Percentiles rank a stretch among this genome's conserved stretches.
These are phyloP conservation scores for human DNA, from an alignment of 2,113 vertebrate species.

Conservation along the genomic window GRCh38 chr19:9668501-9669000, in stretches of 20 bases:
- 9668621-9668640: not conserved
- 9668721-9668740: not conserved
- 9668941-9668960: not conserved
- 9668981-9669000: not conserved
- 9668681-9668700: not conserved
- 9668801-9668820: not conserved
- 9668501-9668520: not conserved
- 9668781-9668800: not conserved
- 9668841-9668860: not conserved
- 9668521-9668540: not conserved
- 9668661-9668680: not conserved
- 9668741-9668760: not conserved
- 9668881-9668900: not conserved
- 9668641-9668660: not conserved
- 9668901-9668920: not conserved
- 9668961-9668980: no score
- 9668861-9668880: not conserved
- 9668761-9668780: not conserved
- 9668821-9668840: not conserved
- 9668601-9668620: not conserved
- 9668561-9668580: no score
- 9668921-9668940: not conserved
- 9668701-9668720: not conserved
- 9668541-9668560: not conserved
- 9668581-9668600: no score